phyloP scores from a whole-genome alignment of 2,888 invertebrate species.

The Nomada hirtipes region DNA sequence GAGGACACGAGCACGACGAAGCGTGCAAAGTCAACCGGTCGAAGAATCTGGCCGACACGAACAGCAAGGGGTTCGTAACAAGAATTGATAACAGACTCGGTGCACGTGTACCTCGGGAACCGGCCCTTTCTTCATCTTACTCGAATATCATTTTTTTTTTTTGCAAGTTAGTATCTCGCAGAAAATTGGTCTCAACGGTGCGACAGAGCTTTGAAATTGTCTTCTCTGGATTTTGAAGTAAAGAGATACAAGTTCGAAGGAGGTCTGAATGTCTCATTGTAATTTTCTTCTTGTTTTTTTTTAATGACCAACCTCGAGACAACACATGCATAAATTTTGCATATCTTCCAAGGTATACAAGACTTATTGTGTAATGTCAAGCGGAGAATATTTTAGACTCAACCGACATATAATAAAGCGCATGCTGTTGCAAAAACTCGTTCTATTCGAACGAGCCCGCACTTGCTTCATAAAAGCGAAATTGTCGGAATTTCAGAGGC shows the following conservation, averaged over 20 bases:
- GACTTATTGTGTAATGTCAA: neutral
- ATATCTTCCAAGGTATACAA: neutral
- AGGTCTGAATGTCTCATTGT: neutral
- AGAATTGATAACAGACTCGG: neutral
- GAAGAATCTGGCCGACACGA: conserved; percentile 11
- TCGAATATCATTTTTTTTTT: neutral
- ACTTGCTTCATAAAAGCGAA: neutral
- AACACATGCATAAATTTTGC: too few relatives aligned
- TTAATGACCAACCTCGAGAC: too few relatives aligned
- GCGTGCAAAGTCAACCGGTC: conserved; percentile 16
- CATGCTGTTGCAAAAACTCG: neutral
- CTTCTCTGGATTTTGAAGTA: neutral
- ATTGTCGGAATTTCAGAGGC: neutral
- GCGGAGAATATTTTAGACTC: neutral
- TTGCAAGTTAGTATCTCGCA: neutral
- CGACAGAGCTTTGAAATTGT: neutral
- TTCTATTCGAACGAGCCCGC: neutral
- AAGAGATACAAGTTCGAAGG: neutral
- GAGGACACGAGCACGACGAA: conserved; percentile 40
- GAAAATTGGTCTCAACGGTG: neutral
- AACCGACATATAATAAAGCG: neutral
- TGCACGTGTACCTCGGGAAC: neutral
- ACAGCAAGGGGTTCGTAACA: neutral
- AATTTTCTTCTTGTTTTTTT: too few relatives aligned
- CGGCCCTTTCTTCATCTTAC: neutral